Evolutionary conservation across 2,888 invertebrate genomes (phyloP), one percentile per base, ranked within the genome.

Genomic region (Leucoma salicis): DNA sequence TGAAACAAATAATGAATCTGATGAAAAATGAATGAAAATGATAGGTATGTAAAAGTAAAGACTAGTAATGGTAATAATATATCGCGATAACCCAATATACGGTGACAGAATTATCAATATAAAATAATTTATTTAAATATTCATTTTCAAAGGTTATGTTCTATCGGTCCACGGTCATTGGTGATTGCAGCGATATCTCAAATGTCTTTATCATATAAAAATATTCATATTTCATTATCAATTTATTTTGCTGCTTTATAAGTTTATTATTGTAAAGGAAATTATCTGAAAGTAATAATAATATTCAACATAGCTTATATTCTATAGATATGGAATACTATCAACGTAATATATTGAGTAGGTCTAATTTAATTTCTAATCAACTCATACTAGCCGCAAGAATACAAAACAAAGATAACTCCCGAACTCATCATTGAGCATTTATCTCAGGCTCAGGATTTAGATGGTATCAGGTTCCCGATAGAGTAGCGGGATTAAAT

Each of bases 121-220:
- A n/a, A n/a, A n/a, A n/a, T n/a, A 21, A 21, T 21, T 21, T 21
- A 21, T 21, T 21, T 21, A 21, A 21, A 21, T 21, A 21, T 21
- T 3, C 6, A 8, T 21, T 21, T 21, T 21, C 6, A 21, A 21
- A 21, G 21, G 21, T 21, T 21, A 21, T 8, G 21, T 5, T 21
- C 2, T 21, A 21, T 21, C 21, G 7, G 24, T 18, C 12, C 36
- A 42, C n/a, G 40, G 42, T n/a, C 33, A 29, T 31, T 33, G 15
- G 12, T 29, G 16, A 39, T 34, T 34, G 29, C 13, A 14, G 13
- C 35, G 37, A 56, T n/a, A n/a, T 56, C 42, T 28, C 27, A 25
- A 41, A 46, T 28, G 39, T 45, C n/a, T 58, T 50, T 38, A 8
- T n/a, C n/a, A n/a, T 46, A 18, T 35, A 37, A 38, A 27, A 11